Base-by-base conservation (phyloP, 2,113 vertebrate species). In the Sterna hirundo region DNA sequence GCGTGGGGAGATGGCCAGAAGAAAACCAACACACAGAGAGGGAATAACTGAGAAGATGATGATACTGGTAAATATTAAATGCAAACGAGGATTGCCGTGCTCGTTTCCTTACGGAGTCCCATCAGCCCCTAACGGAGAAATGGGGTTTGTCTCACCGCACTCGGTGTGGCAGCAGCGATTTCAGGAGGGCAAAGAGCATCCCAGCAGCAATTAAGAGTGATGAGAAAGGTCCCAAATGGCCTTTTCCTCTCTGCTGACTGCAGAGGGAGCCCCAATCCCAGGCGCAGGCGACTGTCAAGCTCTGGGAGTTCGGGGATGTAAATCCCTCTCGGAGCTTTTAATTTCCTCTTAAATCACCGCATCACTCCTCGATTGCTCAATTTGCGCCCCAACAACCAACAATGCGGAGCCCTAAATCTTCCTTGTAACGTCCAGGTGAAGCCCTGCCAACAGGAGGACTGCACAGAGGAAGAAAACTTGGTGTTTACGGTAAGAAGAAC, bases 361-460 rank as follows among this genome's bases (percentile, higher is more conserved):
- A 1, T 12, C 4, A 4, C 23, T 30, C 77, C 40, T 36, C 8
- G 2, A 12, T 3, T 15, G 8, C 62, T 51, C 44, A 3, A 6
- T 27, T 7, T 12, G 10, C 1, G 0, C 21, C 64, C 46, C 26
- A 0, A 68, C 6, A 42, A 51, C 13, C 20, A 6, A 7, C 14
- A 3, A 21, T 0, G 15, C 3, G 5, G 29, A 23, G 51, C 51
- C 38, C 26, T 36, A 17, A 36, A 52, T 21, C 36, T 4, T 10
- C 25, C 62, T 15, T 1, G 25, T 4, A 19, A 6, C 10, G 0
- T 12, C 44, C 52, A 12, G 10, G 49, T 13, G 70, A 42, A 36
- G 58, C 13, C 26, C 12, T 5, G 21, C 26, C 34, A 16, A 36
- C 5, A 19, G 47, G 15, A 29, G 25, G 47, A 16, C 3, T 5